Evolutionary conservation across 23 tunicate species (phyloP), one percentile per base, ranked within the genome.

Genomic region (Ascidia mentula): DNA sequence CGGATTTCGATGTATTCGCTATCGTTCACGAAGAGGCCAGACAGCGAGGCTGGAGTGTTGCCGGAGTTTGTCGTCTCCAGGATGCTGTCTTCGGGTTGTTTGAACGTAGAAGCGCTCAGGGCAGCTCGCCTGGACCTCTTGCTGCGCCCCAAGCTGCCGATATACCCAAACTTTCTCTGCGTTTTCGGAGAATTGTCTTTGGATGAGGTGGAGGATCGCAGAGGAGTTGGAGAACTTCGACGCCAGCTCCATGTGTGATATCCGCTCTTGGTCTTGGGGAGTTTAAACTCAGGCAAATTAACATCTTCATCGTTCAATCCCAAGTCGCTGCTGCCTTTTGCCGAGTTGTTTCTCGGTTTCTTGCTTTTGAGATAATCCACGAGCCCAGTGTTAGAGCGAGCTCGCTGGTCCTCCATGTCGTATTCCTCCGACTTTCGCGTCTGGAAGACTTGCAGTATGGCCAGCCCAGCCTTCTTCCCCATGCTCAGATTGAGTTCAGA

Each of bases 191-290:
- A 42, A 22, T 12, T 7, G 12, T 73, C 77, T 22, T 73, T 73
- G 8, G 72, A 28, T n/a, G n/a, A n/a, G 12, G 13, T 13, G 13
- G 34, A n/a, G 12, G 13, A 12, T 12, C 26, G 40, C 38, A 78
- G 13, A 34, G 65, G 40, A 24, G 72, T 6, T 15, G 82, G 72
- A 4, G 82, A 38, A 34, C 31, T 78, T 6, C 82, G 30, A 17
- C 82, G 45, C 72, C 33, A 53, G 38, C 82, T 78, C 82, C 82
- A 78, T 18, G 82, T 78, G 37, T 78, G 72, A 31, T 33, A 40
- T 7, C 36, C 36, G 76, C 38, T 72, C 38, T 72, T 72, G 37
- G 34, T 72, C 38, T 72, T 72, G 8, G 78, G 46, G 1, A 39
- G 38, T 31, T 74, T 74, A 28, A 32, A 37, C 34, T 74, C 78